These are phyloP conservation scores for Cryptocephalus primarius DNA, from an alignment of 2,888 invertebrate species.

Conservation along the genomic window DNA sequence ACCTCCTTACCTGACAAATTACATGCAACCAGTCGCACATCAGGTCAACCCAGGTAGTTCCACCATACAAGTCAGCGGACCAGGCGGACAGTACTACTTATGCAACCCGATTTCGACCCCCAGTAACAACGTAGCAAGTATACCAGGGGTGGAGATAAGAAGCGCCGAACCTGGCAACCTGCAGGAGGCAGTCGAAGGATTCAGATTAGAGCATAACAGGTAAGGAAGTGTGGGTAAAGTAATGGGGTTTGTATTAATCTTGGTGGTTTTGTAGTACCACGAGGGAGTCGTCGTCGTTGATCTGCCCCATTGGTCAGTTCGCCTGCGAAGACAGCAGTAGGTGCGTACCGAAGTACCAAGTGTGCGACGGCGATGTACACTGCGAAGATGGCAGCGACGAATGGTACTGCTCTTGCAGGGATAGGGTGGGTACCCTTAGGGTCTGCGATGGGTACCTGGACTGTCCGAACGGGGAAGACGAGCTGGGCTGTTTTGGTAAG, in stretches of 20 bases:
- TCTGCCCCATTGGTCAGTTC: conserved; percentile 27
- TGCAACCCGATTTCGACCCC: conserved; percentile 29
- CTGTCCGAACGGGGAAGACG: conserved; percentile 73
- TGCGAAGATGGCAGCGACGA: conserved; percentile 75
- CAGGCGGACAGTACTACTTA: conserved; percentile 30
- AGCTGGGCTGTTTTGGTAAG: conserved; percentile 66
- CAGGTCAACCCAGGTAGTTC: conserved; percentile 6
- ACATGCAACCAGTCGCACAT: conserved; percentile 3
- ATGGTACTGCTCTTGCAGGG: conserved; percentile 56
- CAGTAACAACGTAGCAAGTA: conserved; percentile 17
- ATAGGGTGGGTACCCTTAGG: conserved; percentile 52
- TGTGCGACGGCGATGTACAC: conserved; percentile 65
- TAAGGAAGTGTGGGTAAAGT: too few relatives aligned
- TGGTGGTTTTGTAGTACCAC: conserved; percentile 16
- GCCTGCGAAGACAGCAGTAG: conserved; percentile 31
- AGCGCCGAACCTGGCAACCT: conserved; percentile 17
- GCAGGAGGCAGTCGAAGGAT: conserved; percentile 18
- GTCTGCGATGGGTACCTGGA: conserved; percentile 75
- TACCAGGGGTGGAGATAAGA: conserved; percentile 29
- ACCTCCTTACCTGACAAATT: conserved; percentile 1
- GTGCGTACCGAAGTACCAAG: conserved; percentile 46
- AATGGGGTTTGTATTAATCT: not conserved
- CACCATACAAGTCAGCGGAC: conserved; percentile 20
- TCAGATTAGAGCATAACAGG: not conserved
- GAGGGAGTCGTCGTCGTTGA: conserved; percentile 18